Evolutionary conservation across 2,888 invertebrate species (phyloP).

Genomic region (Scotopteryx bipunctaria): DNA sequence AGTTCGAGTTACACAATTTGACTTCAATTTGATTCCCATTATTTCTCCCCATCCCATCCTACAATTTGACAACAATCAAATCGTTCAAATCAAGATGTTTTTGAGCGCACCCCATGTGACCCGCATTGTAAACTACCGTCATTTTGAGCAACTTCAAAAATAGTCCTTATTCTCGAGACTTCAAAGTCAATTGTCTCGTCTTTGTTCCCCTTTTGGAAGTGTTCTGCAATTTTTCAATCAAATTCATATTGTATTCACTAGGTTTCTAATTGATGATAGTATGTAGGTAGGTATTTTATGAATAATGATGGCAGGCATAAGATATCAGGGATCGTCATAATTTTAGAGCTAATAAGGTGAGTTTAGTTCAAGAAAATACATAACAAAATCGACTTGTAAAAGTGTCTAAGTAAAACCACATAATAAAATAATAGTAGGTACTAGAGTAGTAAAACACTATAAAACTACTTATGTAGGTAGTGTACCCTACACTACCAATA

Average conservation of each 20-base stretch:
- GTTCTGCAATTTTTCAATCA: conserved; percentile 80
- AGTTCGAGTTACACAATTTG: too few species aligned
- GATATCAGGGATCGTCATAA: too few species aligned
- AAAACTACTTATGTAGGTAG: too few species aligned
- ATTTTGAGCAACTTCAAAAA: not conserved
- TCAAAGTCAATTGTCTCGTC: conserved; percentile 28
- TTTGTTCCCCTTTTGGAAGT: conserved; percentile 59
- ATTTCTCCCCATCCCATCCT: conserved; percentile 6
- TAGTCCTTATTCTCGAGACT: conserved; percentile 10
- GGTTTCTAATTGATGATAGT: too few species aligned
- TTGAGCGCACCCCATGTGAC: conserved; percentile 15
- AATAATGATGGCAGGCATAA: too few species aligned
- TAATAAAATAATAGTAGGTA: too few species aligned
- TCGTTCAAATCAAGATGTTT: conserved; percentile 21
- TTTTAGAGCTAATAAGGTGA: too few species aligned
- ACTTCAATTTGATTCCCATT: conserved; percentile 14
- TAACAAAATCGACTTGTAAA: too few species aligned
- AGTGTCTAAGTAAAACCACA: too few species aligned
- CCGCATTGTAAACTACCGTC: conserved; percentile 16
- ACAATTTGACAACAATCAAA: conserved; percentile 17
- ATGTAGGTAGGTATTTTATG: conserved; percentile 8
- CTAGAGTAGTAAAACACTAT: too few species aligned
- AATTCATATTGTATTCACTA: conserved; percentile 48
- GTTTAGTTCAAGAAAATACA: too few species aligned
- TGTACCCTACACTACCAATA: conserved; percentile 4